phyloP scores from a whole-genome alignment of 2,113 vertebrate genomes.

The Cariama cristata region DNA sequence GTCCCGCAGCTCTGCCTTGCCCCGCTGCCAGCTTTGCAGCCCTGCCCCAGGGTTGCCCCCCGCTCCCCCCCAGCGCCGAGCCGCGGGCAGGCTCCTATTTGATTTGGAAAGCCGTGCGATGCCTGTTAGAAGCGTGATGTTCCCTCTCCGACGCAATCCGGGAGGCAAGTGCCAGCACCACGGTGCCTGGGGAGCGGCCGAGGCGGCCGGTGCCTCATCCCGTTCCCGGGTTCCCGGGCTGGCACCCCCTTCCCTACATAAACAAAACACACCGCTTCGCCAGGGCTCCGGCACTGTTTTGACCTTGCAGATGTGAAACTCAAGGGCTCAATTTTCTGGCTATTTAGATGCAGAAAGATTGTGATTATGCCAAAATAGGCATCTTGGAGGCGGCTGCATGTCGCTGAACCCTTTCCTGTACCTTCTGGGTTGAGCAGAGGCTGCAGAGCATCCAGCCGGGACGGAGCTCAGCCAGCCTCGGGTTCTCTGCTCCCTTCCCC shows the following conservation, averaged over 20 bases:
- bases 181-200: not conserved
- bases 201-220: rapidly evolving
- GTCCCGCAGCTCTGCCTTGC: not conserved
- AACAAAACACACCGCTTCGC: rapidly evolving
- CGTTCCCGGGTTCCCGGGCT: rapidly evolving
- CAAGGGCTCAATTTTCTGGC: not conserved
- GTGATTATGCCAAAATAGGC: not conserved
- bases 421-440: not conserved
- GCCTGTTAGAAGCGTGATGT: not conserved
- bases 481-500: not conserved
- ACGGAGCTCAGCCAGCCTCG: not conserved
- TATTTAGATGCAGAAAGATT: not conserved
- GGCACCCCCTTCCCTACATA: not conserved
- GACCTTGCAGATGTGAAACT: not conserved
- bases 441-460: not conserved
- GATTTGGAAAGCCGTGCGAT: not conserved
- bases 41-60: not conserved
- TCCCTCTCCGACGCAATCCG: not conserved
- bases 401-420: not conserved
- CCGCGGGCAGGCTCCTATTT: not conserved
- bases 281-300: not conserved
- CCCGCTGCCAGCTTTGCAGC: not conserved
- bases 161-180: not conserved
- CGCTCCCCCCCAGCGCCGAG: not conserved
- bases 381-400: rapidly evolving